Percentiles rank a stretch among this genome's conserved stretches.
These are phyloP conservation scores for Penaeus japonicus DNA, from an alignment of 1,140 invertebrate species.

Conservation along the genomic window DNA sequence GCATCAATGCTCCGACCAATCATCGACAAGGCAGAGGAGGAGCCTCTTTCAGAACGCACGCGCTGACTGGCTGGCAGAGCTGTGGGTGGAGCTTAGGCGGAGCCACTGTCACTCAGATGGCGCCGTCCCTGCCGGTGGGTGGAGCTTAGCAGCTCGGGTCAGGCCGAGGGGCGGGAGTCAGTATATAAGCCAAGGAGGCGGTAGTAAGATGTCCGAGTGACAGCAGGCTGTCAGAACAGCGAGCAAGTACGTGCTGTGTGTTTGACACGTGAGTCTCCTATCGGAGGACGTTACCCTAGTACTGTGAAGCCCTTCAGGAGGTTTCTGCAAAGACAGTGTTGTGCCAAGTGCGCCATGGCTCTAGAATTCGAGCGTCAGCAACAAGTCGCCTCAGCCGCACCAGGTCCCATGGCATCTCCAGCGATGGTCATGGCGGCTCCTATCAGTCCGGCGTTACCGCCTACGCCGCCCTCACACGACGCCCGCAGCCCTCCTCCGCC, in stretches of 20 bases:
- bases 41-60: neutral
- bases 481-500: conserved; percentile 43
- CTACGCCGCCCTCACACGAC: conserved; percentile 46
- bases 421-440: conserved; percentile 34
- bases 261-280: conserved; percentile 48
- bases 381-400: neutral
- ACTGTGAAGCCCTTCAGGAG: neutral
- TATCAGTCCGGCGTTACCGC: conserved; percentile 45
- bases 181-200: conserved; percentile 53
- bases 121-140: neutral
- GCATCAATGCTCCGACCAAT: conserved; percentile 20
- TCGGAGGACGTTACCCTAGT: conserved; percentile 7
- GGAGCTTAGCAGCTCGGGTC: conserved; percentile 19
- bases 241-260: conserved; percentile 35
- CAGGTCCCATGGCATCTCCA: neutral
- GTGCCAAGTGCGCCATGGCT: conserved; percentile 31
- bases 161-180: conserved; percentile 51
- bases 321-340: neutral
- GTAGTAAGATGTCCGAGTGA: conserved; percentile 54
- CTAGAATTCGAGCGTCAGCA: conserved; percentile 37
- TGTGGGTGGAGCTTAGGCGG: conserved; percentile 8
- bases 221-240: conserved; percentile 42
- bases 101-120: conserved; percentile 34
- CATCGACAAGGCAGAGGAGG: neutral
- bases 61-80: neutral